phyloP scores from a whole-genome alignment of 1,140 invertebrate genomes.

The Halesus radiatus region DNA sequence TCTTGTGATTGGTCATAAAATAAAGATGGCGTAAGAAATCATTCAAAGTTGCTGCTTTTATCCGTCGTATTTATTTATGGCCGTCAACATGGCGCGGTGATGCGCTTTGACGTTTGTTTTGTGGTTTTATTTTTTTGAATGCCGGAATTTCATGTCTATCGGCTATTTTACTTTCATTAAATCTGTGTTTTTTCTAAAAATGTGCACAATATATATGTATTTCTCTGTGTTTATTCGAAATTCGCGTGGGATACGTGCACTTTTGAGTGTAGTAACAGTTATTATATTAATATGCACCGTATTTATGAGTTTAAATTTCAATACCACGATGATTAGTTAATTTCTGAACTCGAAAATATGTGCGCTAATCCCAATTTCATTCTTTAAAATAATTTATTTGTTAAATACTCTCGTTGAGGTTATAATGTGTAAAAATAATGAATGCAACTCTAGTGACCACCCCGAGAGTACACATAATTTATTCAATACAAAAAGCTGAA shows the following conservation, averaged over 20 bases:
- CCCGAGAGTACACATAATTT: too few relatives aligned
- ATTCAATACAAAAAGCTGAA: too few relatives aligned
- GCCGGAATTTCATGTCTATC: neutral
- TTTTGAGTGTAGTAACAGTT: slow-evolving; percentile 8
- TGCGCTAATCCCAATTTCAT: too few relatives aligned
- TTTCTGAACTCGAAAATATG: too few relatives aligned
- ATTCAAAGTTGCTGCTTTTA: neutral
- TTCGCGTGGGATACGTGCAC: neutral
- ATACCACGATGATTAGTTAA: neutral
- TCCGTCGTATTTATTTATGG: slow-evolving; percentile 33
- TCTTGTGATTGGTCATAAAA: slow-evolving; percentile 7
- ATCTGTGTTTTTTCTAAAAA: neutral
- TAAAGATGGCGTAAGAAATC: neutral
- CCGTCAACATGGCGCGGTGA: slow-evolving; percentile 23
- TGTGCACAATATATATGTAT: neutral
- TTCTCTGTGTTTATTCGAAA: neutral
- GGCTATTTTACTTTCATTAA: neutral
- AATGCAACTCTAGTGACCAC: neutral
- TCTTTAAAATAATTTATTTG: too few relatives aligned
- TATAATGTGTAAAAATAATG: neutral
- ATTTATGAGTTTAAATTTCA: slow-evolving; percentile 11
- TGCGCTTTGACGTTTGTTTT: slow-evolving; percentile 36
- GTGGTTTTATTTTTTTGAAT: slow-evolving; percentile 5
- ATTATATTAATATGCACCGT: neutral
- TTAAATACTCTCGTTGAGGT: neutral